Evolutionary conservation across 2,797 vertebrate genomes (phyloP).

Genomic region (Mallotus villosus): DNA sequence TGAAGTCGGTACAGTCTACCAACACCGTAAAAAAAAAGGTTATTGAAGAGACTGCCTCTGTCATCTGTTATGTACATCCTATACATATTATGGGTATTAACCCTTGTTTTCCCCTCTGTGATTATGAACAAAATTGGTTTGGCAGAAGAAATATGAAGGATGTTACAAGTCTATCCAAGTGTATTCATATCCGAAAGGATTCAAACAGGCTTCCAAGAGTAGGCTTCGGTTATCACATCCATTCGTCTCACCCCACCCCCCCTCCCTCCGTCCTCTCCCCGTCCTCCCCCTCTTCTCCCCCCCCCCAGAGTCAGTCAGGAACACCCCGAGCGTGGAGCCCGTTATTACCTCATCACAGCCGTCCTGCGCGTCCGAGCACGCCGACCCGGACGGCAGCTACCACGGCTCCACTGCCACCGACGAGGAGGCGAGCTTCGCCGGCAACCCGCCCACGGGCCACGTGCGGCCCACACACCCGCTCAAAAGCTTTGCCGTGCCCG

Average conservation of each 20-base stretch:
- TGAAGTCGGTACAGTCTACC: not conserved
- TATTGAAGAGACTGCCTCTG: not conserved
- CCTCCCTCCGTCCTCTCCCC: not conserved
- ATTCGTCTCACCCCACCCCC: no score
- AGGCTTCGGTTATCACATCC: not conserved
- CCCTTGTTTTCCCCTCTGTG: not conserved
- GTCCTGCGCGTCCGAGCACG: conserved; percentile 82
- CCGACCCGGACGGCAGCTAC: conserved; percentile 82
- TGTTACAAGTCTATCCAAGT: not conserved
- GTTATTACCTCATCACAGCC: conserved; percentile 84
- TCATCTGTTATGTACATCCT: not conserved
- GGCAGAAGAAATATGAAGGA: not conserved
- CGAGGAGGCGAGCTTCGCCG: conserved; percentile 84
- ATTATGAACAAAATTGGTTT: not conserved
- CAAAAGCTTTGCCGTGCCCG: conserved; percentile 95
- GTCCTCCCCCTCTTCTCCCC: not conserved
- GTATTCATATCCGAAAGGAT: not conserved
- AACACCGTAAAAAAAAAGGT: not conserved
- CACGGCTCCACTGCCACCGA: conserved; percentile 84
- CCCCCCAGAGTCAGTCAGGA: conserved; percentile 89
- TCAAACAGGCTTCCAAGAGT: not conserved
- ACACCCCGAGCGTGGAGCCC: conserved; percentile 89
- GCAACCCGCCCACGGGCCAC: conserved; percentile 81
- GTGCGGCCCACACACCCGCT: conserved; percentile 85
- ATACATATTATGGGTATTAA: not conserved